Percentiles rank a stretch among this genome's conserved stretches.
These are phyloP conservation scores for Plagodis pulveraria DNA, from an alignment of 2,888 invertebrate genomes.

Conservation along the genomic window DNA sequence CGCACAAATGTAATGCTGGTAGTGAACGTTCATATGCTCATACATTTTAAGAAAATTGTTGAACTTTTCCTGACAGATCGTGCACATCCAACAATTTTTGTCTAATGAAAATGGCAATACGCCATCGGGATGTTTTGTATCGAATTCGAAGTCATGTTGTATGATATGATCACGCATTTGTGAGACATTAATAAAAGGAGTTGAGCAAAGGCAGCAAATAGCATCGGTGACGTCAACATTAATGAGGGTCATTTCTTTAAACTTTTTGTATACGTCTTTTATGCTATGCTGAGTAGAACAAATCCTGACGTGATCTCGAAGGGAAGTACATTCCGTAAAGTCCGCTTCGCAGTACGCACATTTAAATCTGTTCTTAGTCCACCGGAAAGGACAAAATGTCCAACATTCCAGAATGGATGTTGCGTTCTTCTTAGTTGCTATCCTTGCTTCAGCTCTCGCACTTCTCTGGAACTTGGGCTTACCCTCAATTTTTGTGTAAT, in stretches of 20 bases:
- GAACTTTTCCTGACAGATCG: conserved; percentile 65
- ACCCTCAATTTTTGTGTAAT: conserved; percentile 30
- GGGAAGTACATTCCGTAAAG: conserved; percentile 62
- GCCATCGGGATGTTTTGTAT: conserved; percentile 68
- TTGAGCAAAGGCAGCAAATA: conserved; percentile 59
- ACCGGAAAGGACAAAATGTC: conserved; percentile 71
- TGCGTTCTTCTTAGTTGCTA: conserved; percentile 73
- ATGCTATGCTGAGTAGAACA: conserved; percentile 60
- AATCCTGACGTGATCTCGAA: conserved; percentile 62
- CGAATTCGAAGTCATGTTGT: conserved; percentile 62
- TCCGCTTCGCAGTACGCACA: conserved; percentile 74
- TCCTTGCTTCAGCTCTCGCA: conserved; percentile 67
- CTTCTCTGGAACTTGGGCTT: conserved; percentile 66
- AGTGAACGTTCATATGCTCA: conserved; percentile 77
- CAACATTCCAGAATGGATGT: conserved; percentile 68
- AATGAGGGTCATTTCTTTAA: conserved; percentile 75
- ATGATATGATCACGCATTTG: conserved; percentile 66
- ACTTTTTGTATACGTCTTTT: conserved; percentile 74
- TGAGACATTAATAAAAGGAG: conserved; percentile 50
- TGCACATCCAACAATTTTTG: conserved; percentile 71
- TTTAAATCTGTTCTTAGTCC: conserved; percentile 73
- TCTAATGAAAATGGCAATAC: conserved; percentile 69
- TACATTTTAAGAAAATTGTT: conserved; percentile 76
- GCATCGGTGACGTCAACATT: conserved; percentile 71
- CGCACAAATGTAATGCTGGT: conserved; percentile 76